Percentiles rank a stretch among this genome's conserved stretches.
These are phyloP conservation scores for Hirundo rustica DNA, from an alignment of 2,797 vertebrate species.

Conservation along the genomic window DNA sequence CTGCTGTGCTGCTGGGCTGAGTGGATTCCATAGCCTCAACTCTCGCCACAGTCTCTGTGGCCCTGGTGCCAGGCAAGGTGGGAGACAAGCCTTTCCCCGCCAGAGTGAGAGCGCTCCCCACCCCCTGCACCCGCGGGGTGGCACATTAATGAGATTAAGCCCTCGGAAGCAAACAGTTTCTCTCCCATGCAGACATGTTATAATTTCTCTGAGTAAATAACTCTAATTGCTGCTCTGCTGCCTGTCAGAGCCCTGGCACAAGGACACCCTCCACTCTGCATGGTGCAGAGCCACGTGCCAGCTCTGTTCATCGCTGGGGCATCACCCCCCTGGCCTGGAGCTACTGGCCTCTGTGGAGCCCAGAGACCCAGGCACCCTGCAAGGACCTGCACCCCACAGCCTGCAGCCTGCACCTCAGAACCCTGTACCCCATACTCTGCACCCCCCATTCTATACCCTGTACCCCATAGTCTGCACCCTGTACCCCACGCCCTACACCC, in stretches of 20 bases:
- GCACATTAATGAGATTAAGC: constrained; percentile 54
- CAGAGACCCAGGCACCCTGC: accelerated
- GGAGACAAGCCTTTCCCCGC: neutral
- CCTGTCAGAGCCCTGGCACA: constrained; percentile 39
- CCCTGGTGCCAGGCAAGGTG: neutral
- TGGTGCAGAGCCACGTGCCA: neutral
- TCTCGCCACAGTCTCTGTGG: neutral
- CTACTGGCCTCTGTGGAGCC: accelerated
- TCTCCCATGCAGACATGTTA: constrained; percentile 61
- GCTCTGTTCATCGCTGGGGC: accelerated
- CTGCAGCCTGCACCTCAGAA: neutral
- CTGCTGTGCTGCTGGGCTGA: neutral
- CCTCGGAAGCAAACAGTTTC: constrained; percentile 47
- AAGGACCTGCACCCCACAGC: neutral
- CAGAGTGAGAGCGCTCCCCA: neutral
- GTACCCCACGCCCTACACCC: neutral
- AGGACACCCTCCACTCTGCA: neutral
- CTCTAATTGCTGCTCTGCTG: constrained; percentile 2
- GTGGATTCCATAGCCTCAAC: neutral
- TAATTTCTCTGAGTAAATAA: constrained; percentile 64
- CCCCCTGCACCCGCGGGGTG: neutral
- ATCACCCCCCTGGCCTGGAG: accelerated
- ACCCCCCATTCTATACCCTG: neutral
- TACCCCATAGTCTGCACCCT: no score
- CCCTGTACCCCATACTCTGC: neutral